Percentiles rank a stretch among this genome's conserved stretches.
phyloP scores from a whole-genome alignment of 2,888 invertebrate species.

The Cryptosula pallasiana region DNA sequence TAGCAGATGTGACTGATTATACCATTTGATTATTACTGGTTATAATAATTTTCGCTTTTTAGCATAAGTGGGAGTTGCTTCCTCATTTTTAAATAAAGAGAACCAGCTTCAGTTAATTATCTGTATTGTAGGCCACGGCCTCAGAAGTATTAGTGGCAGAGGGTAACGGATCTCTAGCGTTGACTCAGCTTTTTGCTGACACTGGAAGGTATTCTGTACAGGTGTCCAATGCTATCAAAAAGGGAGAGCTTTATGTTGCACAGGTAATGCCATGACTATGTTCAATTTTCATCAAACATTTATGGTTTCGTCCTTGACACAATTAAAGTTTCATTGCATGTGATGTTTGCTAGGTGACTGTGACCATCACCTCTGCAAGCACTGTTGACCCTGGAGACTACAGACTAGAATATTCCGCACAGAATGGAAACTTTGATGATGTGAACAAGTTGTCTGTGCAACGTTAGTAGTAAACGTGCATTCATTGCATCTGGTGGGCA shows the following conservation, averaged over 20 bases:
- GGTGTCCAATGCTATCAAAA: background rate
- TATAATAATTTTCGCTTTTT: no score
- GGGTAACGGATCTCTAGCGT: background rate
- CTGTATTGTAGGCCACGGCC: constrained; percentile 5
- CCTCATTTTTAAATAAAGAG: no score
- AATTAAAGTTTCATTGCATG: no score
- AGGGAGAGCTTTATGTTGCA: background rate
- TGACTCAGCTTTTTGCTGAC: background rate
- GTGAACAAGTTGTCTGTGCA: background rate
- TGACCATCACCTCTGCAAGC: background rate
- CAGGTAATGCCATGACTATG: background rate
- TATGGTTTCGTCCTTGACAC: no score
- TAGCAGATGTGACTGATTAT: no score
- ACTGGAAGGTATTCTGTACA: background rate
- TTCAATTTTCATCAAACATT: no score
- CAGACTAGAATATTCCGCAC: constrained; percentile 6
- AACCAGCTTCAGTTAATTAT: no score
- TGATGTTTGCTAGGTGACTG: background rate
- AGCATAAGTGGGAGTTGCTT: no score
- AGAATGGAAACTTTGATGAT: background rate
- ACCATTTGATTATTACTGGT: no score
- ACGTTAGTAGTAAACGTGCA: no score
- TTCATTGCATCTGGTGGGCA: no score
- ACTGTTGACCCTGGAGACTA: constrained; percentile 6
- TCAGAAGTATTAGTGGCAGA: background rate